These are phyloP conservation scores for Sparidentex hasta DNA, from an alignment of 2,797 vertebrate species.

Conservation along the genomic window DNA sequence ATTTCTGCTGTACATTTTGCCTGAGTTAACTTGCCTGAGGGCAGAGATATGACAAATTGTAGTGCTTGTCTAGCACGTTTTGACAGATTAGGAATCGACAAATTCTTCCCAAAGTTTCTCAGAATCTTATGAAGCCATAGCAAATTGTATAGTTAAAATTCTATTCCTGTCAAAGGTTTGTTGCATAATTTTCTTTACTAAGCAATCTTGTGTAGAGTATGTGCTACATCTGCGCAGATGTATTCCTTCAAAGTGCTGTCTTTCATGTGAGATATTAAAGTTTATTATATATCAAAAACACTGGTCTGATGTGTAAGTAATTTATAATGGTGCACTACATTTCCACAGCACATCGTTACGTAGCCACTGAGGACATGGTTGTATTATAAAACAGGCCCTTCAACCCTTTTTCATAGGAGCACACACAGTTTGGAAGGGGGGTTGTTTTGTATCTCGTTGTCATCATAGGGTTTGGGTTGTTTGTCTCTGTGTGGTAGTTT, in stretches of 20 bases:
- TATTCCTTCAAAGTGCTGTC: conserved; percentile 54
- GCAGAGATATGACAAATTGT: conserved; percentile 1
- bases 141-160: conserved; percentile 9
- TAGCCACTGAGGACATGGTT: not conserved
- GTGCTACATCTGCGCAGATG: conserved; percentile 42
- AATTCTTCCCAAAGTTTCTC: conserved; percentile 3
- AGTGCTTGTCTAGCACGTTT: conserved; percentile 30
- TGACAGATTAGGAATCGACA: not conserved
- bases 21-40: conserved; percentile 5
- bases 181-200: conserved; percentile 31
- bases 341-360: not conserved
- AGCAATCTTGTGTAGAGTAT: conserved; percentile 29
- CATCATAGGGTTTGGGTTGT: too few species aligned
- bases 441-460: too few species aligned
- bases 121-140: conserved; percentile 55
- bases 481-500: too few species aligned
- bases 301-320: not conserved
- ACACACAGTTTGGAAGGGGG: too few species aligned
- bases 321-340: not conserved
- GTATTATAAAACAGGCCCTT: too few species aligned
- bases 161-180: conserved; percentile 16
- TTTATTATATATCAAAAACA: conserved; percentile 53
- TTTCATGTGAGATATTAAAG: conserved; percentile 65
- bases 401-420: too few species aligned
- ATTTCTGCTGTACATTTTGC: conserved; percentile 45